Base-by-base conservation (phyloP, 2,888 invertebrate species). In the Entomobrya proxima region DNA sequence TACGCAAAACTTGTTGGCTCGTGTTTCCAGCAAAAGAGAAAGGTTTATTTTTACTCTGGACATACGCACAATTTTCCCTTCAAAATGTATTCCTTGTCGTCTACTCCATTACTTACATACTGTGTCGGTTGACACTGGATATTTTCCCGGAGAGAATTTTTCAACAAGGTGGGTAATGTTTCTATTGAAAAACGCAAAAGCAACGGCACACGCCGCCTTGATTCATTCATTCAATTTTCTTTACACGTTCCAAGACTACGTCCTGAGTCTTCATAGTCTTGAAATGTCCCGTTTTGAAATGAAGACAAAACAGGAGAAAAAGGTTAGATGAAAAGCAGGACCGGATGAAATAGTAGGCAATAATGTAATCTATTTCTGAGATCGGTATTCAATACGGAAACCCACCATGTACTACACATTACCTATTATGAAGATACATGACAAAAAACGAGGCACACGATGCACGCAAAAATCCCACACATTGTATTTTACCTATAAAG, bases 171-270 rank as follows among this genome's bases (percentile, higher is more conserved):
- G 47, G 15, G 47, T 15, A 13, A 30, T 32, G 35, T 6, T 18
- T 55, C 6, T 55, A 24, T 11, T 67, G 35, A 40, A 67, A 37
- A 37, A 7, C 13, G 24, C 21, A 7, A 6, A 37, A 11, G 24
- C 35, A 67, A 27, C 37, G 67, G 11, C 13, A 40, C 13, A 13
- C 21, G 5, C 6, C 35, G 40, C 40, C 67, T 21, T 37, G 67
- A 37, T 37, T 67, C 67, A 67, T 40, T 67, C 61, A 37, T 37
- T 67, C 67, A 67, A 35, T 67, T 67, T 67, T 37, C 67, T 40
- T 9, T 9, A 18, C 67, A 67, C 67, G 67, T 67, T 67, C 11
- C 61, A 61, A n/a, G 61, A 15, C 47, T 47, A 7, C n/a, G n/a
- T n/a, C n/a, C 15, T 30, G n/a, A 1, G 35, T 64, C 18, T 64